Base-by-base conservation (phyloP, 1,140 invertebrate species). In the Tetranychus cinnabarinus region DNA sequence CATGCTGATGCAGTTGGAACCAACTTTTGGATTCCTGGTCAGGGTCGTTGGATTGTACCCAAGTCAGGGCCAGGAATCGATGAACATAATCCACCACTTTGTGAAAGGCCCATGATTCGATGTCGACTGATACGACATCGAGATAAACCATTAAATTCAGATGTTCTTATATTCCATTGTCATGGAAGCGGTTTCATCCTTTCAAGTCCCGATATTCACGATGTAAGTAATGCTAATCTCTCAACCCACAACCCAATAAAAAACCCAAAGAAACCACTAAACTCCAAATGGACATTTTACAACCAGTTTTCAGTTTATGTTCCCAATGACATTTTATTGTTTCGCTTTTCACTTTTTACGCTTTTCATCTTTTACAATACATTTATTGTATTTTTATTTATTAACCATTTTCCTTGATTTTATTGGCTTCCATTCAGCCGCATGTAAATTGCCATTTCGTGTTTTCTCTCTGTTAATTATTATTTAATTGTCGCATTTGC, bases 181-280 rank as follows among this genome's bases (percentile, higher is more conserved):
- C 95, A 99, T 72, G 95, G 95, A 7, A 95, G 95, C 47, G 95
- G 95, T 4, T 98, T 97, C 73, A 88, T 98, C 0, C 85, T 93
- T 0, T 92, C 97, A 70, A 91, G 85, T 48, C 95, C 91, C 0
- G 84, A 85, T 67, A 91, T 90, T 2, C 95, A 98, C 71, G 88
- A 96, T 70, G 75, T 76, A 65, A 52, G 50, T 52, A 23, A 23
- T 23, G 23, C 23, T 23, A 23, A 23, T 23, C 23, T 23, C 23
- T 23, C 23, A 23, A 23, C 23, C 23, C 23, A 23, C 23, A 23
- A 23, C 23, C 23, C 23, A 23, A 23, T 23, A 23, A 23, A 23
- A 23, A 23, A 23, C 23, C 23, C 23, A 23, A 23, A 23, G 23
- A 23, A 23, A 23, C 23, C 23, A 23, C 23, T 23, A 23, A 52